Base-by-base conservation (phyloP, 2,797 vertebrate genomes). In the Valencia hispanica region DNA sequence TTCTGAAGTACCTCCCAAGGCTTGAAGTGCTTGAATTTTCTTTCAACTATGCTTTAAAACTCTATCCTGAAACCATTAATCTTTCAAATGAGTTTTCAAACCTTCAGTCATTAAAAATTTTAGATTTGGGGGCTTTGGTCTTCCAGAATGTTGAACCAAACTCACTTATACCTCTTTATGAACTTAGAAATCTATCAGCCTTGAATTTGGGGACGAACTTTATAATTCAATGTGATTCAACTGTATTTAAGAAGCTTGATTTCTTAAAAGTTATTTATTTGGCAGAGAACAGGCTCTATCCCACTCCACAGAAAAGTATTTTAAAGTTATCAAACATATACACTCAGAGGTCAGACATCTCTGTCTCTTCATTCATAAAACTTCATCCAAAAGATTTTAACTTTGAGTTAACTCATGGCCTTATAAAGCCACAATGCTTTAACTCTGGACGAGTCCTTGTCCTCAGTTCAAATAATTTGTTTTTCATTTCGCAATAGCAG, bases 151-250 rank as follows among this genome's bases (percentile, higher is more conserved):
- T 99, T 27, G 80, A 25, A 11, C 32, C 61, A 0, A 0, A 4
- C 0, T 88, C 96, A 3, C 91, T 97, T 15, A 27, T 0, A 0
- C 92, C 96, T 3, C 89, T 99, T 55, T 87, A 89, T 15, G 1
- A 34, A 6, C 96, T 99, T 45, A 82, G 73, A 82, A 95, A 96
- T 81, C 94, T 99, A 3, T 92, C 95, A 3, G 76, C 94, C 3
- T 78, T 99, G 83, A 95, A 99, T 48, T 89, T 99, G 0, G 96
- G 96, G 15, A 97, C 96, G 34, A 99, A 99, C 88, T 99, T 99
- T 77, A 97, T 99, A 51, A 96, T 97, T 87, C 55, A 89, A 27
- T 94, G 84, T 14, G 12, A 97, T 74, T 80, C 95, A n/a, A 51
- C 41, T 0, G 32, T 96, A 36, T 96, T 97, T 83, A 68, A 50